Percentiles rank a stretch among this genome's conserved stretches.
Conservation (phyloP, 2,888 invertebrate species). For the Napeogenes inachia region DNA sequence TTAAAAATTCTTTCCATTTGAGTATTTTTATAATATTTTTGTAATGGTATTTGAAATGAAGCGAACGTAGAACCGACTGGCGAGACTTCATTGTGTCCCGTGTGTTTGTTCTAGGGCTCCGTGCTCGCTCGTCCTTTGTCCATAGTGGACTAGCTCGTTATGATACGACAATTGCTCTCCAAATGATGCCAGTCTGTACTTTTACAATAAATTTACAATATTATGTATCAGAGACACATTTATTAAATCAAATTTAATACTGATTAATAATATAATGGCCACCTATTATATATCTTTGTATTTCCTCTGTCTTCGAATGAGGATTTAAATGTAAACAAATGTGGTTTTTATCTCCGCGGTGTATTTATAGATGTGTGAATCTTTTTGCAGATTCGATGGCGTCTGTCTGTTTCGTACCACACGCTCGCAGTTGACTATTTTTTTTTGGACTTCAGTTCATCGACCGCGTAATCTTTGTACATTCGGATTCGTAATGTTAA, state of each 20-base stretch:
- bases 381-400: slow-evolving; percentile 14
- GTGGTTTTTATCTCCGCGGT: background rate
- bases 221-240: background rate
- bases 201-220: too few species aligned
- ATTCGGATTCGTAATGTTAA: slow-evolving; percentile 50
- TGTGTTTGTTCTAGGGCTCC: slow-evolving; percentile 53
- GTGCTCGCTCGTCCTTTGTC: slow-evolving; percentile 57
- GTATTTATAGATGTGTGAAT: slow-evolving; percentile 11
- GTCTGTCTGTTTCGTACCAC: slow-evolving; percentile 37
- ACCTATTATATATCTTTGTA: too few species aligned
- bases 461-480: slow-evolving; percentile 57
- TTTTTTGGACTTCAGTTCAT: slow-evolving; percentile 53
- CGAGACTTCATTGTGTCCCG: slow-evolving; percentile 48
- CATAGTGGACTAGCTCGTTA: slow-evolving; percentile 29
- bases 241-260: background rate
- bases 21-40: slow-evolving; percentile 12
- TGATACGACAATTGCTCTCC: slow-evolving; percentile 23
- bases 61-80: slow-evolving; percentile 32
- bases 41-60: slow-evolving; percentile 8
- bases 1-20: background rate
- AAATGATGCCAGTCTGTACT: slow-evolving; percentile 2
- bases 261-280: too few species aligned
- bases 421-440: slow-evolving; percentile 60
- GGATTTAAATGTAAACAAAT: too few species aligned
- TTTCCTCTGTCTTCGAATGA: too few species aligned